A percentile compares a stretch with the other conserved stretches of the same genome.
Evolutionary conservation across 1,140 invertebrate genomes (phyloP).

Genomic region (Lucilia cuprina): DNA sequence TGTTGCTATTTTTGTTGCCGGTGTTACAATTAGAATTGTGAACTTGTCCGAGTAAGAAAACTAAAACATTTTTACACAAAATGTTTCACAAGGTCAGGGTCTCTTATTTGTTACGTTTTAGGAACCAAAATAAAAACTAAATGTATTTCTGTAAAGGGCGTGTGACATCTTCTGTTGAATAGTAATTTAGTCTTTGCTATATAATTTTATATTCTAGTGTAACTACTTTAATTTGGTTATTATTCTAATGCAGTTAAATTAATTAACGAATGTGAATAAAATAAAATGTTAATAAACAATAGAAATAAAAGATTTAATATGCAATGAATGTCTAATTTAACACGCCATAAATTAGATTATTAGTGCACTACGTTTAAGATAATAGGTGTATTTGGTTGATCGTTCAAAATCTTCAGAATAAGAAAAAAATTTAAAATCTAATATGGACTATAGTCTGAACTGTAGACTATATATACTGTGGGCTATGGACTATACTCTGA

Average conservation of each 20-base stretch:
- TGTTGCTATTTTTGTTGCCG: background rate
- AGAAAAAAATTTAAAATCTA: no score
- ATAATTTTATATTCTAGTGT: background rate
- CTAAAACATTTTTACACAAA: background rate
- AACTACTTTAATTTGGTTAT: background rate
- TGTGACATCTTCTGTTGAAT: background rate
- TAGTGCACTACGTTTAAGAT: no score
- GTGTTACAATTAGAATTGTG: background rate
- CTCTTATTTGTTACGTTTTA: background rate
- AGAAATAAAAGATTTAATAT: background rate
- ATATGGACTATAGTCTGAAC: no score
- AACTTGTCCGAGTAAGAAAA: background rate
- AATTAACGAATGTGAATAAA: background rate
- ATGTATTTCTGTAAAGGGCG: background rate
- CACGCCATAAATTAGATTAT: no score
- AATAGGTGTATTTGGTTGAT: no score
- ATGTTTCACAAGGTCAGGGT: slow-evolving; percentile 10
- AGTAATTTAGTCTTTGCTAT: background rate
- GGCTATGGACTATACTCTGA: no score
- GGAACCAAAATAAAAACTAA: no score
- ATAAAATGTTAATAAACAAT: background rate
- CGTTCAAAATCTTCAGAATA: no score
- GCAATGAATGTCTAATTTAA: background rate
- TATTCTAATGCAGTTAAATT: background rate
- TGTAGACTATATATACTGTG: no score